Conservation (phyloP, 2,797 vertebrate species). For the Yasuhikotakia modesta region DNA sequence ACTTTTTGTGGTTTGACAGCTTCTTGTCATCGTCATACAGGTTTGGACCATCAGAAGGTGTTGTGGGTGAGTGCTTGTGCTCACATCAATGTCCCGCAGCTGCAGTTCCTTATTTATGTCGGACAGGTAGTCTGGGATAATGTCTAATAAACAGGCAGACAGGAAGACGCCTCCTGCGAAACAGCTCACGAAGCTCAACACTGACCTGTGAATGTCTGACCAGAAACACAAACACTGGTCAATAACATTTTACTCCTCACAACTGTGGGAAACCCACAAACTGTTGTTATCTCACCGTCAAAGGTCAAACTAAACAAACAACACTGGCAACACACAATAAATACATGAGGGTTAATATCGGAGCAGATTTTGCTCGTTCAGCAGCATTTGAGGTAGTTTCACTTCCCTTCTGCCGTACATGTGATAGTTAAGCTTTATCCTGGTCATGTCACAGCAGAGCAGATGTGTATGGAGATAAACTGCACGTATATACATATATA, state of each 20-base stretch:
- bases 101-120: conserved; percentile 77
- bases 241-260: not conserved
- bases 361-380: not conserved
- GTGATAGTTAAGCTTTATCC: not conserved
- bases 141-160: conserved; percentile 87
- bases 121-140: conserved; percentile 86
- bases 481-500: too few species aligned
- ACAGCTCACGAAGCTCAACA: conserved; percentile 86
- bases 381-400: not conserved
- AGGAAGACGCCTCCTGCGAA: conserved; percentile 87
- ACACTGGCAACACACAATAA: too few species aligned
- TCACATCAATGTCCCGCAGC: conserved; percentile 68
- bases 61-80: not conserved
- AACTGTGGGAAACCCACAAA: not conserved
- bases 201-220: conserved; percentile 73
- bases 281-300: not conserved
- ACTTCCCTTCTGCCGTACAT: not conserved
- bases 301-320: too few species aligned
- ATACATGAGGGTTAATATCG: too few species aligned
- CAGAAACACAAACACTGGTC: conserved; percentile 16
- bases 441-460: not conserved
- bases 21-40: not conserved
- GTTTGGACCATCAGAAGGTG: not conserved
- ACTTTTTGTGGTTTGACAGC: too few species aligned
- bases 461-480: too few species aligned